Evolutionary conservation across 2,888 invertebrate species (phyloP), one percentile per base, ranked within the genome.

Genomic region (Latheticus oryzae): DNA sequence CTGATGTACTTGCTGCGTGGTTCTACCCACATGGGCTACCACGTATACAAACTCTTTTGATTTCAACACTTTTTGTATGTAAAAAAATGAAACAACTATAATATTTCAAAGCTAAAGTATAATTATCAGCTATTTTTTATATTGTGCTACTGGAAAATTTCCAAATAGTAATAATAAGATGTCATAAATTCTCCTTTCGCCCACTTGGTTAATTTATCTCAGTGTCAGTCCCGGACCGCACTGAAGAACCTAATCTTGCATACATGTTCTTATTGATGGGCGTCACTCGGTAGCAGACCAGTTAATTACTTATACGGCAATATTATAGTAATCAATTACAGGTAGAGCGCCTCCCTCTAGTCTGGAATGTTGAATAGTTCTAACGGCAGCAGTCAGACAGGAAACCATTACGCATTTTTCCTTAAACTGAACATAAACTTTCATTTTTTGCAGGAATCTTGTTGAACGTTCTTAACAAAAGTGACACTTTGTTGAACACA

Each of bases 1-100:
- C 64, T 62, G 65, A 62, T 63, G 47, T 50, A 47, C 47, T 43
- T 26, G 38, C 56, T 58, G 42, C 38, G 54, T 58, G 30, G 60
- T 57, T 61, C 68, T 62, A 58, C 66, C 69, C 65, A 67, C 70
- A 65, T 64, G 61, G 11, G 58, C 60, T 63, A 67, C 62, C 62
- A 60, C 60, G 58, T 61, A 38, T 42, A 60, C 60, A 52, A 16
- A 30, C 47, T 48, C 37, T 37, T 45, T 37, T 57, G 33, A 40
- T 45, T 43, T 47, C 35, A 47, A 47, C 38, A 40, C 51, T 38
- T 28, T 9, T 32, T 26, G n/a, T n/a, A n/a, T n/a, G n/a, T n/a
- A n/a, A n/a, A n/a, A n/a, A n/a, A n/a, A n/a, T n/a, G n/a, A n/a
- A n/a, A n/a, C n/a, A n/a, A n/a, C n/a, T n/a, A n/a, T n/a, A n/a